Evolutionary conservation across 2,888 invertebrate species (phyloP).

Genomic region (Callinectes sapidus): DNA sequence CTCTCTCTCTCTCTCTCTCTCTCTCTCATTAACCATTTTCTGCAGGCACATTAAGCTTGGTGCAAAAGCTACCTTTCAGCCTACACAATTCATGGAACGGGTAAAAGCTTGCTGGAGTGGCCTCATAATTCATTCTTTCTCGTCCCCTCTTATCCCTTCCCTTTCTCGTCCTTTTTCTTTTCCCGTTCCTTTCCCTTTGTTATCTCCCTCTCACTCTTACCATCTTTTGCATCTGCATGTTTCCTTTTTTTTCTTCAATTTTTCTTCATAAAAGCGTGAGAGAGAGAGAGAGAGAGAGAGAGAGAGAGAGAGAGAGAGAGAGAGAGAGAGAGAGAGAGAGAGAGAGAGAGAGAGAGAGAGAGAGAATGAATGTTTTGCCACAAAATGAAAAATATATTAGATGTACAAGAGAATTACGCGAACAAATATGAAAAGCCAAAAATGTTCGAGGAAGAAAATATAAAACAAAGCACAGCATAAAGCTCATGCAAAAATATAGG

Average conservation of each 20-base stretch:
- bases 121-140: neutral
- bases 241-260: neutral
- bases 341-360: neutral
- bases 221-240: no score
- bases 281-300: neutral
- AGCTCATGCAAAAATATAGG: no score
- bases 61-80: neutral
- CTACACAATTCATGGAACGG: neutral
- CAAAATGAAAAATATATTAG: neutral
- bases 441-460: no score
- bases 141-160: neutral
- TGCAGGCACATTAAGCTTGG: neutral
- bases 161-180: neutral
- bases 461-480: no score
- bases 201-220: no score
- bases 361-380: neutral
- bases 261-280: neutral
- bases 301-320: conserved; percentile 1
- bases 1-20: neutral
- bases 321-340: conserved; percentile 1
- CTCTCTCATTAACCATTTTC: neutral
- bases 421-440: no score
- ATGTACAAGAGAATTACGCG: no score
- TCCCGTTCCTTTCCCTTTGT: no score
- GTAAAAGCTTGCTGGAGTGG: neutral